Evolutionary conservation across 2,797 vertebrate species (phyloP).

Genomic region (Sarcoramphus papa): DNA sequence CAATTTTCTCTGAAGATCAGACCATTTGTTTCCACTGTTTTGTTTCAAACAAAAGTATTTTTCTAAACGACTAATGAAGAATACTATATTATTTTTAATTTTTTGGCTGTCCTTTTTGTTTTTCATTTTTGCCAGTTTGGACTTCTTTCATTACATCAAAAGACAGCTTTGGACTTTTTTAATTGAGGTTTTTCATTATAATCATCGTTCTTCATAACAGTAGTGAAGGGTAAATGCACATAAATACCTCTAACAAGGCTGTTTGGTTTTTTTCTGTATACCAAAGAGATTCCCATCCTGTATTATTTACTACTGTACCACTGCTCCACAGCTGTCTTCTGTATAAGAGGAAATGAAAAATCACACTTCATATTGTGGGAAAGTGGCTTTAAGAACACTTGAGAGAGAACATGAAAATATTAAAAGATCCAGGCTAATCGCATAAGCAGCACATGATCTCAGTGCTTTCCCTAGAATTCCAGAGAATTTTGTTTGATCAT

Average conservation of each 20-base stretch:
- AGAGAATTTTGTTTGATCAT: background rate
- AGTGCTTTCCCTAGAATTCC: background rate
- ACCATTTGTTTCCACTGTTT: background rate
- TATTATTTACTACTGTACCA: background rate
- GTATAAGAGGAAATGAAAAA: constrained; percentile 6
- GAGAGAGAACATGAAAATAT: background rate
- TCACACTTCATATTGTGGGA: background rate
- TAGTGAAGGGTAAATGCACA: background rate
- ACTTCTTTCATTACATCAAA: background rate
- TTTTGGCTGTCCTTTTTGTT: background rate
- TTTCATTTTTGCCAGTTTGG: background rate
- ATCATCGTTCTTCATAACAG: background rate
- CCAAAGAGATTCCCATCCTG: background rate
- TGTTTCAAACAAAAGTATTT: background rate
- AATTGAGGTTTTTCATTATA: background rate
- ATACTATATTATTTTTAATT: background rate
- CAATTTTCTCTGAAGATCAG: background rate
- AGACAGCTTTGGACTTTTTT: background rate
- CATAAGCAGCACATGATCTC: background rate
- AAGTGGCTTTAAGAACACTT: background rate
- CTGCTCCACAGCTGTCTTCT: background rate
- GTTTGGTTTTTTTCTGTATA: background rate
- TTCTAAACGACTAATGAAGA: background rate
- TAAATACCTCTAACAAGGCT: background rate
- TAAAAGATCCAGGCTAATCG: background rate